phyloP scores from a whole-genome alignment of 2,888 invertebrate species.

The Mesorhabditis sp. region DNA sequence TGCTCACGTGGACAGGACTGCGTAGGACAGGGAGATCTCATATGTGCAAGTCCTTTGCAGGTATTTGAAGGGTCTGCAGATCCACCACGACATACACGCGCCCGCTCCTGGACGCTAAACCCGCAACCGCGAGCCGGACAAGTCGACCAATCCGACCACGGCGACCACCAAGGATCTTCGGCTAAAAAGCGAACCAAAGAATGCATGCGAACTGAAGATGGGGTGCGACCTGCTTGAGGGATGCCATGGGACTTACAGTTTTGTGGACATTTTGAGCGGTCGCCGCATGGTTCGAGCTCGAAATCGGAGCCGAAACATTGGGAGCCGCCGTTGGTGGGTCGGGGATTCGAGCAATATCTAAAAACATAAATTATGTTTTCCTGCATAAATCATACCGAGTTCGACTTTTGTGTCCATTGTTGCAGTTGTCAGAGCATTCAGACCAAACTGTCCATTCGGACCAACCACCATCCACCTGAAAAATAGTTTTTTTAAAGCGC shows the following conservation, averaged over 20 bases:
- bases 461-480: conserved; percentile 50
- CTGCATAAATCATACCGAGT: conserved; percentile 35
- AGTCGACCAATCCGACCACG: conserved; percentile 51
- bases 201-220: conserved; percentile 13
- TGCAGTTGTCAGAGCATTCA: conserved; percentile 51
- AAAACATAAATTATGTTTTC: background rate
- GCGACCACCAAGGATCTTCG: conserved; percentile 44
- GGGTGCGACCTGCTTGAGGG: background rate
- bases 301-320: conserved; percentile 55
- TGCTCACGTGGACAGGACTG: conserved; percentile 14
- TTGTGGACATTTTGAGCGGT: conserved; percentile 31
- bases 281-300: conserved; percentile 50
- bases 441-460: conserved; percentile 51
- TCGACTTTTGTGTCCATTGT: conserved; percentile 49
- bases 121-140: conserved; percentile 49
- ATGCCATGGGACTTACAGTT: conserved; percentile 5
- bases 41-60: conserved; percentile 48
- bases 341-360: conserved; percentile 53
- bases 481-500: background rate
- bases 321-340: conserved; percentile 49
- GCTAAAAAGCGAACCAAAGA: conserved; percentile 26
- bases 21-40: conserved; percentile 43
- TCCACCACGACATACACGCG: conserved; percentile 41
- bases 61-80: conserved; percentile 31
- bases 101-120: conserved; percentile 44